These are phyloP conservation scores for Perccottus glenii DNA, from an alignment of 2,113 vertebrate species.

Conservation along the genomic window DNA sequence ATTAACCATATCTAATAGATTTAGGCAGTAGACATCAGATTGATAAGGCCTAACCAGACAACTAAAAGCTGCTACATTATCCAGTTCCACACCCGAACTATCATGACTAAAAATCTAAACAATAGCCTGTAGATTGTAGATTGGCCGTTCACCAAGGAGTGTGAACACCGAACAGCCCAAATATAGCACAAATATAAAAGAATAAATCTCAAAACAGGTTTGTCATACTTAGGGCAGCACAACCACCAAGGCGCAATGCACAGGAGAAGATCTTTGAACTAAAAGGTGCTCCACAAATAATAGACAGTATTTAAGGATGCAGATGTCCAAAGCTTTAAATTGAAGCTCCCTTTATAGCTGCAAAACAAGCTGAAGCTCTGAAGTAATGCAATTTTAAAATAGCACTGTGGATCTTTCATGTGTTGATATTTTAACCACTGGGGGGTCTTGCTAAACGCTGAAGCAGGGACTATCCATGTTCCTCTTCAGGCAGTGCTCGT, in stretches of 20 bases:
- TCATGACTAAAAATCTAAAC: too few relatives aligned
- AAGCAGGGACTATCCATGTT: background rate
- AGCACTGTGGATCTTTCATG: constrained; percentile 20
- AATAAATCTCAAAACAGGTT: too few relatives aligned
- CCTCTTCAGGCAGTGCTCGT: background rate
- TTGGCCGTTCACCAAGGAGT: too few relatives aligned
- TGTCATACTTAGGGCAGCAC: too few relatives aligned
- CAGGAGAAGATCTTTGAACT: background rate
- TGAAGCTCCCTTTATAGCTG: background rate
- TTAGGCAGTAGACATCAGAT: too few relatives aligned
- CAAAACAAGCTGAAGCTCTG: constrained; percentile 1
- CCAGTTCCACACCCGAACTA: too few relatives aligned
- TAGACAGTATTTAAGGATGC: constrained; percentile 13
- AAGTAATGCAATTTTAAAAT: constrained; percentile 19
- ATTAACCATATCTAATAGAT: too few relatives aligned
- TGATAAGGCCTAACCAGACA: too few relatives aligned
- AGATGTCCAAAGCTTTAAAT: constrained; percentile 4
- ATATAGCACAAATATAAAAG: too few relatives aligned
- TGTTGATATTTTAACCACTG: constrained; percentile 28
- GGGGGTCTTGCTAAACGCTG: background rate
- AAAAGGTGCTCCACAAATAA: constrained; percentile 1
- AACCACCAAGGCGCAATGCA: too few relatives aligned
- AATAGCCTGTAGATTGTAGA: too few relatives aligned
- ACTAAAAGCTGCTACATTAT: too few relatives aligned
- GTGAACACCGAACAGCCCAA: background rate